Conservation (phyloP, 2,113 vertebrate genomes). For the Carettochelys insculpta region DNA sequence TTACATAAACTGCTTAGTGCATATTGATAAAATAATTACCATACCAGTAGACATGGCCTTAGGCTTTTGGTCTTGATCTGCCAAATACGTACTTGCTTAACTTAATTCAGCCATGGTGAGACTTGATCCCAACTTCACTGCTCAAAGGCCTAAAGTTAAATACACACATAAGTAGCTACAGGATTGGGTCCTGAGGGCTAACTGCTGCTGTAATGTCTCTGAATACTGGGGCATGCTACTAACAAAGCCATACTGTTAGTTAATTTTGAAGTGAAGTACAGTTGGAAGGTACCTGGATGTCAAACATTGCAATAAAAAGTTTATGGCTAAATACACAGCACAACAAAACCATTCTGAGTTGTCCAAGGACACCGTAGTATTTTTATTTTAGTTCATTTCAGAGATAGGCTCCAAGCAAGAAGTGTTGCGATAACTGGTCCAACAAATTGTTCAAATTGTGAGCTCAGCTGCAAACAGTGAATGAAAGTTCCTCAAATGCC, state of each 20-base stretch:
- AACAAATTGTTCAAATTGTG: background rate
- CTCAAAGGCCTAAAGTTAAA: background rate
- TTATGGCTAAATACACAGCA: background rate
- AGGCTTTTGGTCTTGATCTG: background rate
- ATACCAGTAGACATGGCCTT: background rate
- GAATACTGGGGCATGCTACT: background rate
- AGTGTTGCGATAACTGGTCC: background rate
- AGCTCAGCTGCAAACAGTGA: background rate
- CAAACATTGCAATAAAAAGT: background rate
- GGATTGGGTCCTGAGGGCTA: background rate
- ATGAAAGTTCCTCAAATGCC: background rate
- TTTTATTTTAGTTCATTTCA: background rate
- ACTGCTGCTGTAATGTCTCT: background rate
- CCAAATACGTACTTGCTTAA: background rate
- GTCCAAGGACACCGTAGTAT: background rate
- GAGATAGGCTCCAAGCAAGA: background rate
- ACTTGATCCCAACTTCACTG: background rate
- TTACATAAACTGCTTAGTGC: background rate
- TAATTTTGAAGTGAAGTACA: background rate
- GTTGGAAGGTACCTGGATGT: background rate
- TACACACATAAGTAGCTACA: background rate
- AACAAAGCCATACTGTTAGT: background rate
- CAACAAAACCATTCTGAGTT: background rate
- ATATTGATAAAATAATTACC: background rate
- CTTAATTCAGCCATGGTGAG: background rate